Percentiles rank a stretch among this genome's conserved stretches.
These are phyloP conservation scores for Ferrisia virgata DNA, from an alignment of 2,888 invertebrate genomes.

Conservation along the genomic window DNA sequence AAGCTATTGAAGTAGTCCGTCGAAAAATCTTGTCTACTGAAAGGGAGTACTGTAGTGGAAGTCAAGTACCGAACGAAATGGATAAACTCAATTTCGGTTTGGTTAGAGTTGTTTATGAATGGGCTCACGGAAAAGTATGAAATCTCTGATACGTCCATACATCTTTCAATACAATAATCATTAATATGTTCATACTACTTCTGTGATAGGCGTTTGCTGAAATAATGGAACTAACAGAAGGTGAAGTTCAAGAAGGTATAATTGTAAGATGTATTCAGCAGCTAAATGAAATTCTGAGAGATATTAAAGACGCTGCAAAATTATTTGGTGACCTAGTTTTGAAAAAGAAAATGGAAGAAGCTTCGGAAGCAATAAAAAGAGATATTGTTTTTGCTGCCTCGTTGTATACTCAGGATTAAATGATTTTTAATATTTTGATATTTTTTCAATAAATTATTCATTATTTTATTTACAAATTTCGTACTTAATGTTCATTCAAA, in stretches of 20 bases:
- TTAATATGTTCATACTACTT: neutral
- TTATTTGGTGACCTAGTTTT: slow-evolving; percentile 86
- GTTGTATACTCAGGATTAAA: slow-evolving; percentile 67
- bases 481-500: neutral
- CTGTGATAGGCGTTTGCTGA: slow-evolving; percentile 69
- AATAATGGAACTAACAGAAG: slow-evolving; percentile 84
- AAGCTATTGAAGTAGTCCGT: slow-evolving; percentile 48
- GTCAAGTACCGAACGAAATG: slow-evolving; percentile 54
- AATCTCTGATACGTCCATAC: neutral
- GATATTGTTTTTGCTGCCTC: slow-evolving; percentile 98
- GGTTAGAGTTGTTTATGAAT: slow-evolving; percentile 91
- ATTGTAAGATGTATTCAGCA: slow-evolving; percentile 97
- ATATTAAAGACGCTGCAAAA: slow-evolving; percentile 88
- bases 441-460: neutral
- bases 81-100: slow-evolving; percentile 81
- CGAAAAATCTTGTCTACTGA: slow-evolving; percentile 41
- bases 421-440: neutral
- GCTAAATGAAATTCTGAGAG: slow-evolving; percentile 83
- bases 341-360: slow-evolving; percentile 92
- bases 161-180: neutral
- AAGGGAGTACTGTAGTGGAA: neutral
- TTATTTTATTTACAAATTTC: neutral
- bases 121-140: slow-evolving; percentile 82
- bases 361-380: slow-evolving; percentile 85
- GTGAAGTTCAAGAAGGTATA: slow-evolving; percentile 85